A percentile compares a stretch with the other conserved stretches of the same genome.
phyloP scores from a whole-genome alignment of 1,140 invertebrate genomes.

The Uloborus diversus region DNA sequence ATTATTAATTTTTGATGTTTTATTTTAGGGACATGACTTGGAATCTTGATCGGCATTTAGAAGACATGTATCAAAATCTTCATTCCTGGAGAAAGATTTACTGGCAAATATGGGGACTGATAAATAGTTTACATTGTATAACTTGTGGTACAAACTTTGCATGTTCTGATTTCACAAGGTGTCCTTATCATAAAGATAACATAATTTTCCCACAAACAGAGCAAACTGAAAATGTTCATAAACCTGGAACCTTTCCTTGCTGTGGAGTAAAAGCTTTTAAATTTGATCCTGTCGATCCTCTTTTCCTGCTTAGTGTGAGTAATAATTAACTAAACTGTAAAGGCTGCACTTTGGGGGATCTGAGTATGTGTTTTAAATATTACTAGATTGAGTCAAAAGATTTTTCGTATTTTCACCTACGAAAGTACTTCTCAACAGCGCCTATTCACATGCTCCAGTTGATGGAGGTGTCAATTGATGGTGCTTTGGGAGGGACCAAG shows the following conservation, averaged over 20 bases:
- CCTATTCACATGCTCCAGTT: too few relatives aligned
- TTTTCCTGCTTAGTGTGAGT: conserved; percentile 42
- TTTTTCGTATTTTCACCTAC: too few relatives aligned
- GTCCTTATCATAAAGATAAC: conserved; percentile 46
- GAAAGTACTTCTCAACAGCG: background rate
- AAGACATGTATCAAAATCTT: conserved; percentile 32
- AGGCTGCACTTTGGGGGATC: too few relatives aligned
- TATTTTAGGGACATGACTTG: conserved; percentile 48
- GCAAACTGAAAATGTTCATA: conserved; percentile 24
- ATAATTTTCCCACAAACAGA: conserved; percentile 14
- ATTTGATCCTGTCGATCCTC: conserved; percentile 55
- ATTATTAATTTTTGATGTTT: too few relatives aligned
- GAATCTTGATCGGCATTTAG: conserved; percentile 44
- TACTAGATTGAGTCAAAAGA: too few relatives aligned
- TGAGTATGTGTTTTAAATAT: background rate
- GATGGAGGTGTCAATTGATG: too few relatives aligned
- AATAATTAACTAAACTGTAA: background rate
- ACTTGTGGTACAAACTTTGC: conserved; percentile 45
- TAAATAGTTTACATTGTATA: conserved; percentile 41
- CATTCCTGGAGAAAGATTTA: conserved; percentile 54
- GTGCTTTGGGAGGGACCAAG: too few relatives aligned
- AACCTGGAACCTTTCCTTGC: conserved; percentile 42
- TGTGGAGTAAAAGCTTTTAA: conserved; percentile 47
- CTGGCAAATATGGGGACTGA: conserved; percentile 51
- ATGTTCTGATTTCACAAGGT: conserved; percentile 47